Percentiles rank a stretch among this genome's conserved stretches.
Conservation (phyloP, 2,113 vertebrate species). For the Ctenodactylus gundi region DNA sequence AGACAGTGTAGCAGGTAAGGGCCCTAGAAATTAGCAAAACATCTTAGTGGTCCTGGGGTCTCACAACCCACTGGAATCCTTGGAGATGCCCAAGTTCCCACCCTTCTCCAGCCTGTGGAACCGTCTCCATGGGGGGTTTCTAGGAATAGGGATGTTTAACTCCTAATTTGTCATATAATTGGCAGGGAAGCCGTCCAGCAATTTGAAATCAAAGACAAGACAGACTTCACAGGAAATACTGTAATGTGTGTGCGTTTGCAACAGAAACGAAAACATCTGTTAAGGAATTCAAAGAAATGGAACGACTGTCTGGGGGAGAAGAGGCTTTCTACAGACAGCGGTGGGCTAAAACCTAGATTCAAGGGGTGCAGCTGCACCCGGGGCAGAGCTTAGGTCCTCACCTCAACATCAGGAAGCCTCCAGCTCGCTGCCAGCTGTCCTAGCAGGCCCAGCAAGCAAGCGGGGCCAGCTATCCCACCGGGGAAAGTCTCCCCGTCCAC, state of each 20-base stretch:
- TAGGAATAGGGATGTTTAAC: neutral
- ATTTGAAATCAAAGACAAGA: slow-evolving; percentile 20
- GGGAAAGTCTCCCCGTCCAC: neutral
- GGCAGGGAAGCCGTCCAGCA: neutral
- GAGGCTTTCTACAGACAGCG: neutral
- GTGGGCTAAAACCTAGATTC: slow-evolving; percentile 15
- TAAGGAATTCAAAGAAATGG: slow-evolving; percentile 41
- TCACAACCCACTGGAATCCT: neutral
- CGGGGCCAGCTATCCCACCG: no score
- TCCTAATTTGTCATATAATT: neutral
- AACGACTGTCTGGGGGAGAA: neutral
- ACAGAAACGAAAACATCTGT: slow-evolving; percentile 48
- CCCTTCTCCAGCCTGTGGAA: neutral
- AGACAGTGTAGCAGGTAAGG: neutral
- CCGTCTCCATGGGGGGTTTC: neutral
- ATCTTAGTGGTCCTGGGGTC: neutral
- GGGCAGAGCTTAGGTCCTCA: neutral
- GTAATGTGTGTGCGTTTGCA: neutral
- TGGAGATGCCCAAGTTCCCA: neutral
- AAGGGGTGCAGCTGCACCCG: neutral
- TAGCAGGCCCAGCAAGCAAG: no score
- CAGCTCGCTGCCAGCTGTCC: neutral
- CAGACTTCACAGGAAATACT: slow-evolving; percentile 28
- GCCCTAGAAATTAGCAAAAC: slow-evolving; percentile 48
- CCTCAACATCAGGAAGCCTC: slow-evolving; percentile 31